Conservation (phyloP, 2,113 vertebrate genomes). For the human region DNA sequence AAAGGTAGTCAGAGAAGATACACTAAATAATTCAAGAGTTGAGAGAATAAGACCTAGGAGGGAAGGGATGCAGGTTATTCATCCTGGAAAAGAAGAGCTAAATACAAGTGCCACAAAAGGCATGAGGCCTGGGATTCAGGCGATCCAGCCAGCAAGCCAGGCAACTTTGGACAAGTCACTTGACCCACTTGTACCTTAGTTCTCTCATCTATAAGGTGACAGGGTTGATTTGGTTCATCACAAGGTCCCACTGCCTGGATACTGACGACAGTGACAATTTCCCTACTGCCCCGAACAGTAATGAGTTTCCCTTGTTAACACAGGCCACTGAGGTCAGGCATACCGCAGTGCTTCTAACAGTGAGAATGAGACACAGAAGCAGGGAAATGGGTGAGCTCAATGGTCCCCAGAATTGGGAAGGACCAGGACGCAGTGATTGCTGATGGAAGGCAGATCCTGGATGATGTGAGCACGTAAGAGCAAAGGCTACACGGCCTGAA, state of each 20-base stretch:
- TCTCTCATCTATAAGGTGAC: not conserved
- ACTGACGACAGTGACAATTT: not conserved
- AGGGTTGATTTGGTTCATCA: not conserved
- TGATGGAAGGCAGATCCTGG: not conserved
- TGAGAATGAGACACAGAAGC: not conserved
- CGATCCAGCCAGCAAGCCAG: not conserved
- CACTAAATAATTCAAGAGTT: slow-evolving; percentile 64
- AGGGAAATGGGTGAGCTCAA: not conserved
- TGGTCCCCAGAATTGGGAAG: not conserved
- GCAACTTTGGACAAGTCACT: not conserved
- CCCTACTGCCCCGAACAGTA: not conserved
- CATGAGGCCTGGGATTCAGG: not conserved
- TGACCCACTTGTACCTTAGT: not conserved
- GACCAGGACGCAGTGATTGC: not conserved
- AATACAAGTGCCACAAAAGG: not conserved
- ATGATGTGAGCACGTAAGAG: not conserved
- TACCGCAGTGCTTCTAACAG: not conserved
- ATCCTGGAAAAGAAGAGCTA: not conserved
- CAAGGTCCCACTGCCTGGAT: not conserved
- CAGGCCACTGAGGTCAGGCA: not conserved
- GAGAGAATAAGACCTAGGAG: slow-evolving; percentile 38
- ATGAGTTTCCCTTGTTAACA: not conserved
- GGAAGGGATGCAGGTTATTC: not conserved
- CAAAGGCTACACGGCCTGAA: not conserved
- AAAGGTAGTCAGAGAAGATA: slow-evolving; percentile 39